Evolutionary conservation across 2,113 vertebrate species (phyloP), one percentile per base, ranked within the genome.

Genomic region (Brienomyrus longianalis): DNA sequence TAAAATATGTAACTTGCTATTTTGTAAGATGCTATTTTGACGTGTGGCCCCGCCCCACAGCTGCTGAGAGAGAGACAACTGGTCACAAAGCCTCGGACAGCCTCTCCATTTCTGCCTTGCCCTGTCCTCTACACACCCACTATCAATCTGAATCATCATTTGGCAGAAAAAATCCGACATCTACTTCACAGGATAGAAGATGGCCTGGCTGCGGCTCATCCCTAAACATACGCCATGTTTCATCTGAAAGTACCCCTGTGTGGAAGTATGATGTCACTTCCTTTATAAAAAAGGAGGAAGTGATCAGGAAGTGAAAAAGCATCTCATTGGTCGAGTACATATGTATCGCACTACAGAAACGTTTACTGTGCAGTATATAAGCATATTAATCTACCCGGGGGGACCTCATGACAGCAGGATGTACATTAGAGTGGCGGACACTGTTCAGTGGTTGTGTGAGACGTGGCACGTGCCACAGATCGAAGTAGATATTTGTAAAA

Each of bases 11-110:
- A 9, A 47, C 47, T 59, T 70, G 27, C 10, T 27, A 70, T 70
- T 70, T 70, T 31, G 62, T 56, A 47, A 77, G 77, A 23, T 54
- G 52, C 80, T 85, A 89, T 89, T 89, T 85, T 52, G 31, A 48
- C 51, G 7, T 83, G 54, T 15, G 80, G 80, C 48, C 52, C 51
- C 80, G 10, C 89, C 89, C 80, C 43, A 84, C 89, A 89, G 89
- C 89, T 85, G 89, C 89, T 59, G 10, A 39, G 54, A 27, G 15
- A 62, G 52, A 35, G 48, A 77, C 89, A 89, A 35, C 89, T 89
- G 89, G 52, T 50, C 43, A 45, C 21, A 43, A n/a, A 62, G 77
- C n/a, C 27, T 19, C 19, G 7, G 56, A 19, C 21, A 59, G 31
- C 35, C 50, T 35, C 19, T 48, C 19, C 87, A 9, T 47, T 52